Evolutionary conservation across 2,113 vertebrate genomes (phyloP), one percentile per base, ranked within the genome.

Genomic region (Rhinoptilus africanus): DNA sequence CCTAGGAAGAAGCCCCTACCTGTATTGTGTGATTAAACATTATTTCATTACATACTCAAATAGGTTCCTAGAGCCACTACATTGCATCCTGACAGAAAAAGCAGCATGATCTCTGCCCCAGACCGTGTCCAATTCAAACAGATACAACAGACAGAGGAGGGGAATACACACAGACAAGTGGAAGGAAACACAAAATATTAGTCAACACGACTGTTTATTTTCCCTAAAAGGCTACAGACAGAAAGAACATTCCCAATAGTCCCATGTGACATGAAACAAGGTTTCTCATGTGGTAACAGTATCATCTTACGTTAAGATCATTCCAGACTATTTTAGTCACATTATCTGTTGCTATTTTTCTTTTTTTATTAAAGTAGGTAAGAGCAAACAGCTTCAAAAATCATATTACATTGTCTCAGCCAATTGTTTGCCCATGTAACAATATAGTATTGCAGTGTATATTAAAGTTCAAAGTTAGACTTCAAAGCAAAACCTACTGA

Each of bases 371-470:
- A n/a, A 93, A 92, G 63, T 30, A 77, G 54, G 45, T 59, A 84
- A 81, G 37, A 76, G 41, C 37, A 76, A 86, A 95, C 47, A 62
- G 85, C 56, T 95, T 85, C 69, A 79, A 80, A 80, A 96, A 76
- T 86, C 76, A 30, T 14, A 80, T 81, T 69, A 84, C 34, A n/a
- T 48, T 66, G 32, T 67, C 68, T 77, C 75, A 71, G 54, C 51
- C 89, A 71, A 81, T 41, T 77, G 50, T 67, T 71, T 50, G 45
- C 28, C 88, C 50, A 47, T 50, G 72, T 74, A 77, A 71, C 51
- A 60, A 67, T 60, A 56, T 7, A 77, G 45, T 27, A 85, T 7
- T 56, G 76, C 18, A 43, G 37, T 34, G 12, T 75, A 79, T 60
- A 85, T 60, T 89, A 48, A 87, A 67, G 80, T 59, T 88, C 80